A percentile compares a stretch with the other conserved stretches of the same genome.
Conservation (phyloP, 2,797 vertebrate genomes). For the Manis javanica region DNA sequence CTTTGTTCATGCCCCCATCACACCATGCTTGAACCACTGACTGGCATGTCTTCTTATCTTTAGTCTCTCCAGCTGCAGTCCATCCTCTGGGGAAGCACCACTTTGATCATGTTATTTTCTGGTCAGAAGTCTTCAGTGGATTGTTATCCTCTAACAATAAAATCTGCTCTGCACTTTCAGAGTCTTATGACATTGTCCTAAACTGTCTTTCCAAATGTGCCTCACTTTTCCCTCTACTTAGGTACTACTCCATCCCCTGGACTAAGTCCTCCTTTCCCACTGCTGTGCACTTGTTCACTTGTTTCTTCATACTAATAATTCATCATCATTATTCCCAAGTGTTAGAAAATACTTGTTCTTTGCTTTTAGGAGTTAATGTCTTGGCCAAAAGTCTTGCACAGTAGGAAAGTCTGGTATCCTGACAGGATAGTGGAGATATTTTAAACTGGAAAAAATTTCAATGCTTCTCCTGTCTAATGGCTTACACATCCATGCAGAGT, state of each 20-base stretch:
- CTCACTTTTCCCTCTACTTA: background rate
- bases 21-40: no score
- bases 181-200: background rate
- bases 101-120: background rate
- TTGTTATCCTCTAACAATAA: background rate
- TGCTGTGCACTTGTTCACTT: background rate
- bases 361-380: background rate
- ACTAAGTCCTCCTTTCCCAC: no score
- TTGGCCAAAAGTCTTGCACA: background rate
- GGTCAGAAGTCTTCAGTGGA: background rate
- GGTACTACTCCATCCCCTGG: background rate
- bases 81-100: background rate
- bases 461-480: background rate
- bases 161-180: background rate
- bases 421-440: background rate
- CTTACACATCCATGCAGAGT: background rate
- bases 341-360: background rate
- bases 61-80: background rate
- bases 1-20: background rate
- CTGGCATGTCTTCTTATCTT: background rate
- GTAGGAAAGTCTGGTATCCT: background rate
- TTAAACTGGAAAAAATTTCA: background rate
- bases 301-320: background rate
- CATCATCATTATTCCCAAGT: background rate
- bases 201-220: background rate